Base-by-base conservation (phyloP, 23 tunicate species). In the Styela clava region DNA sequence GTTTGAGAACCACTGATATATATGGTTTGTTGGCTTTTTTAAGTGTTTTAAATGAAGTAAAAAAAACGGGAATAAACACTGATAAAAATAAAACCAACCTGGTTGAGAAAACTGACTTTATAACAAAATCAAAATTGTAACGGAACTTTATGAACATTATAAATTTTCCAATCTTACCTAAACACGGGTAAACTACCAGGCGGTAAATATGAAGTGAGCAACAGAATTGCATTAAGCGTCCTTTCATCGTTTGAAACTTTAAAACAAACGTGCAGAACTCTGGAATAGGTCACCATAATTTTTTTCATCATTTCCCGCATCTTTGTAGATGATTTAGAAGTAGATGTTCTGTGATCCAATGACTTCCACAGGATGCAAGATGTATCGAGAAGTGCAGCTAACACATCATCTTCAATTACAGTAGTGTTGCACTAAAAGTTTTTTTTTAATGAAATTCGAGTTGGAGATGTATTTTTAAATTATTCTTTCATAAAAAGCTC, bases 171-270 rank as follows among this genome's bases (percentile, higher is more conserved):
- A 67, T 25, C 16, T 35, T 24, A 88, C 93, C 93, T 88, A 65
- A 88, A 88, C 7, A 83, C 74, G 9, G 93, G 93, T 67, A 83
- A 76, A 70, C 87, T 83, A 27, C 74, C 93, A n/a, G 93, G 93
- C 24, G 86, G 87, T 9, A 88, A 74, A 33, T 64, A 83, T 35
- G 93, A 88, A 72, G 62, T 32, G 74, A 91, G 85, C n/a, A 81
- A 73, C 23, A 91, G 32, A 51, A 91, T 69, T 22, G 87, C 89
- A 62, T 91, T 86, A 22, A 91, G 62, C 5, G 69, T 77, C 30
- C 97, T 74, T 35, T 91, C 83, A 44, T 91, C 97, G 61, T 91
- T 69, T 69, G 68, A 82, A 34, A 86, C 79, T 26, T 83, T 88
- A 77, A 91, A 86, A 63, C 90, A 86, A 31, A 78, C 78, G 56